Conservation (phyloP, 1,140 invertebrate species). For the Ruditapes philippinarum region DNA sequence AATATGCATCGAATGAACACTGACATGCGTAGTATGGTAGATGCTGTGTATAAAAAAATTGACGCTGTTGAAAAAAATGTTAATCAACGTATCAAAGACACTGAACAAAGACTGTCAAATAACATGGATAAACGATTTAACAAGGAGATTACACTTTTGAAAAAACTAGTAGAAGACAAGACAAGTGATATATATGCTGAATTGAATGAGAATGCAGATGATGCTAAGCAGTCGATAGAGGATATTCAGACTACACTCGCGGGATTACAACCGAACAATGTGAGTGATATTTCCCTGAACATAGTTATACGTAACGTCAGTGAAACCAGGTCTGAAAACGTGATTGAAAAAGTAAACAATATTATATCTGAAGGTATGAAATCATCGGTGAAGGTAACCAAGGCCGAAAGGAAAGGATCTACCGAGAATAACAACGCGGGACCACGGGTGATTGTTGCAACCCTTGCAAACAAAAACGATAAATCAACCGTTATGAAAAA, state of each 20-base stretch:
- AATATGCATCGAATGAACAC: slow-evolving; percentile 8
- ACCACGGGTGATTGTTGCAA: background rate
- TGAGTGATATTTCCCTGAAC: no score
- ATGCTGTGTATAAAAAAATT: background rate
- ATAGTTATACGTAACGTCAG: no score
- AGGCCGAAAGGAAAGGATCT: background rate
- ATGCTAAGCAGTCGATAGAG: background rate
- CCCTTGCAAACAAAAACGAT: background rate
- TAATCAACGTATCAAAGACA: background rate
- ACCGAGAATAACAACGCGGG: background rate
- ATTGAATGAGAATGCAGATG: background rate
- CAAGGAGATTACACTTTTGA: background rate
- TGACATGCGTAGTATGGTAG: slow-evolving; percentile 1
- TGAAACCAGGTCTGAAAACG: background rate
- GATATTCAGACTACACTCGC: background rate
- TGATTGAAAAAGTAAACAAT: background rate
- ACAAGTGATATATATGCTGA: background rate
- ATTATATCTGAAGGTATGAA: background rate
- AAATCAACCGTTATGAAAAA: background rate
- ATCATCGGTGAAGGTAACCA: background rate
- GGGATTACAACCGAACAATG: background rate
- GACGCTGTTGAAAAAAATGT: background rate
- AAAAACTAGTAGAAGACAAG: background rate
- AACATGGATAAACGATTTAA: background rate
- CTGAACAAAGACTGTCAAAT: background rate